Base-by-base conservation (phyloP, 2,113 vertebrate species). In the Morone chrysops region DNA sequence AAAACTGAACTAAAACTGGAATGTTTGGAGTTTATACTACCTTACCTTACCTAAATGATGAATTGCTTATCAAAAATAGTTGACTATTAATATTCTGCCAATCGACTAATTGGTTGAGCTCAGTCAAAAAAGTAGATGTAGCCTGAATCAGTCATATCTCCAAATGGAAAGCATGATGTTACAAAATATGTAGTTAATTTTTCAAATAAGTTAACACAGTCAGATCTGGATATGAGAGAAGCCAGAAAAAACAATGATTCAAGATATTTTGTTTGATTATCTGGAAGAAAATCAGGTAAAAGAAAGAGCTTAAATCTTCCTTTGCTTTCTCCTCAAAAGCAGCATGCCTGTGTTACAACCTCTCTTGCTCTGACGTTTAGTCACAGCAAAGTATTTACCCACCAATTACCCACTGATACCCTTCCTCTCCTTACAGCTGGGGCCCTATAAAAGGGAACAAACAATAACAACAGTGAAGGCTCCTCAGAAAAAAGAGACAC, bases 381-480 rank as follows among this genome's bases (percentile, higher is more conserved):
- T 91, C 93, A 70, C 78, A 83, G 90, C 84, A 92, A 93, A 93
- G 92, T 93, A 92, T 95, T 94, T 94, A 94, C 90, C 90, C 70
- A 84, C 90, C 94, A 94, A 95, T 95, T 94, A 95, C 90, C 91
- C 80, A 87, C 81, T 80, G 83, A 91, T 88, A 88, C 82, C 85
- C 87, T 85, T 94, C 92, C 89, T 93, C 93, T 93, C 80, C 70
- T 80, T 89, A 90, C 84, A 83, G 75, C 79, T n/a, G 85, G 56
- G 78, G 84, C 74, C 84, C 85, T 60, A 80, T 84, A 89, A 88
- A 85, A 81, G 75, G 71, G 78, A 93, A 87, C 81, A 91, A 87
- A 89, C 91, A 90, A 88, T 84, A 92, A 91, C 90, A 92, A 88
- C 87, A 81, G 90, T 90, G 90, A 85, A 90, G 81, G 88, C 83